phyloP scores from a whole-genome alignment of 37 sponge, comb jelly and placozoan genomes.

The Ianthella basta region DNA sequence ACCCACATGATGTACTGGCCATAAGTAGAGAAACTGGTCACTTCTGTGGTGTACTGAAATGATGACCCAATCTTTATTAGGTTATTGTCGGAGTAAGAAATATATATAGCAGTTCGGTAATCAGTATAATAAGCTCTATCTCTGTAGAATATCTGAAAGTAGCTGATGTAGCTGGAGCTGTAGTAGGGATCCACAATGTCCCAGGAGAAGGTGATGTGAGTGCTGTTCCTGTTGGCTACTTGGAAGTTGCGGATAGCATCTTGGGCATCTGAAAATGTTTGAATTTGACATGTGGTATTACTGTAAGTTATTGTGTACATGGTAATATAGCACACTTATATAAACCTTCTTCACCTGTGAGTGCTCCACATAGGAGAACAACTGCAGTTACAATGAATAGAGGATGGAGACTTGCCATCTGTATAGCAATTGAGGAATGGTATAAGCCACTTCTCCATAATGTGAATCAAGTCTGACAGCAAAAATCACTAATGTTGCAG shows the following conservation, averaged over 20 bases:
- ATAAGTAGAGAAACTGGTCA: neutral
- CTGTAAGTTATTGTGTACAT: neutral
- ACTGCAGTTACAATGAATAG: no score
- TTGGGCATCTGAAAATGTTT: neutral
- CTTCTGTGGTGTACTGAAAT: neutral
- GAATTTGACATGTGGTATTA: neutral
- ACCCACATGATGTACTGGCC: neutral
- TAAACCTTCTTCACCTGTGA: neutral
- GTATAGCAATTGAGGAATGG: neutral
- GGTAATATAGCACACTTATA: neutral
- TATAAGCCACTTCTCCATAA: no score
- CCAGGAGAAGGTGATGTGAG: constrained; percentile 21
- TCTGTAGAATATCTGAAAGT: constrained; percentile 3
- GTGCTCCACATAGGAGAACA: no score
- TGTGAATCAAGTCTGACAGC: no score
- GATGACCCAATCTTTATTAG: neutral
- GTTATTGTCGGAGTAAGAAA: neutral
- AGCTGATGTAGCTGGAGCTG: constrained; percentile 9
- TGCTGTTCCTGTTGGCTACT: neutral
- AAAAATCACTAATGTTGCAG: no score
- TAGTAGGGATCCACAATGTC: constrained; percentile 6
- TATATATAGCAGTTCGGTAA: neutral
- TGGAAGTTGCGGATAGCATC: neutral
- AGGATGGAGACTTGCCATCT: neutral
- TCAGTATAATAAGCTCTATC: neutral